These are phyloP conservation scores for Gallinago paraguaiae DNA, from an alignment of 2,113 vertebrate genomes.

Conservation along the genomic window DNA sequence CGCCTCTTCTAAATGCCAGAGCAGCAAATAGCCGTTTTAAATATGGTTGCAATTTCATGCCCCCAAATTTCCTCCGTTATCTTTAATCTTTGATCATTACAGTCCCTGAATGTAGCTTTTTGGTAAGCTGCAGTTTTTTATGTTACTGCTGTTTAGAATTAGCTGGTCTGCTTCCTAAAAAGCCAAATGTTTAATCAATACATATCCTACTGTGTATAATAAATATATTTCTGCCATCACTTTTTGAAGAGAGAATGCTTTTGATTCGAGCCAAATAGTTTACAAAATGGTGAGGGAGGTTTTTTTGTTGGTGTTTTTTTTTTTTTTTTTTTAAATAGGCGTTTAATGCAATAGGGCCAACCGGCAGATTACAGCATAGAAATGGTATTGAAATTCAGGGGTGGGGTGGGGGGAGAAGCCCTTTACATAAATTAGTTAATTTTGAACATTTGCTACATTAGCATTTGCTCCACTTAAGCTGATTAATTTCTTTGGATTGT, in stretches of 20 bases:
- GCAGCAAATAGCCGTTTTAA: constrained; percentile 70
- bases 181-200: constrained; percentile 67
- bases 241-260: constrained; percentile 50
- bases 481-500: constrained; percentile 32
- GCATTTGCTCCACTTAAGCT: background rate
- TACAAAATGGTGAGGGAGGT: constrained; percentile 36
- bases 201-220: constrained; percentile 37
- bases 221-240: constrained; percentile 47
- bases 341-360: background rate
- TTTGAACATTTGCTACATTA: constrained; percentile 55
- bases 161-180: constrained; percentile 63
- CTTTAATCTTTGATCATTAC: constrained; percentile 58
- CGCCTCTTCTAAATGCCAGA: constrained; percentile 41
- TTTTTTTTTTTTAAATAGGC: background rate
- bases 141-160: constrained; percentile 58
- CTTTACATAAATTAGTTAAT: constrained; percentile 22
- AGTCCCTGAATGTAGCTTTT: constrained; percentile 42
- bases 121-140: constrained; percentile 56
- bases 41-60: constrained; percentile 68
- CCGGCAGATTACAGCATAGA: background rate
- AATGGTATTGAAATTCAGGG: background rate
- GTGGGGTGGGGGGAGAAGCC: background rate
- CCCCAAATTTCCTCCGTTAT: constrained; percentile 57
- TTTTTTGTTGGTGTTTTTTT: background rate
- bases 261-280: constrained; percentile 44